Evolutionary conservation across 2,888 invertebrate species (phyloP).

Genomic region (Alcis repandata): DNA sequence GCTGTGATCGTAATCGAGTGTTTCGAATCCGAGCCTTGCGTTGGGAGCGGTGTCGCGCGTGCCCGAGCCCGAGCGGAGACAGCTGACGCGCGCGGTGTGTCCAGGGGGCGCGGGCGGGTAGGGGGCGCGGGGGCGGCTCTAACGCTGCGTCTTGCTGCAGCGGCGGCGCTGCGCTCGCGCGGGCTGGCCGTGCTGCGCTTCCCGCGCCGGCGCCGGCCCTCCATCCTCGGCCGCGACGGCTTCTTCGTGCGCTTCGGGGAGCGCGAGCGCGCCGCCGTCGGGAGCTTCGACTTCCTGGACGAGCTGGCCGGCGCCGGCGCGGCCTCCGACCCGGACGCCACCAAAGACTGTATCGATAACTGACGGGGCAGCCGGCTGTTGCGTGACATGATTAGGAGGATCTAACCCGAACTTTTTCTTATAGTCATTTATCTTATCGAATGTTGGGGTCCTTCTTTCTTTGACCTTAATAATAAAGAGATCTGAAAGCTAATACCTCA

Average conservation of each 20-base stretch:
- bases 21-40: too few species aligned
- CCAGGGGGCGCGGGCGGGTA: constrained; percentile 74
- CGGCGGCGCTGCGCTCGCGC: constrained; percentile 87
- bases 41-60: constrained; percentile 44
- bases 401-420: background rate
- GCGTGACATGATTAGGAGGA: background rate
- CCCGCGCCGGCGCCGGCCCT: constrained; percentile 86
- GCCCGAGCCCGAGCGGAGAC: constrained; percentile 46
- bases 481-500: too few species aligned
- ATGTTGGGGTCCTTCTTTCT: too few species aligned
- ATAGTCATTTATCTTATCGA: background rate
- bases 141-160: constrained; percentile 77
- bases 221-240: constrained; percentile 92
- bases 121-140: too few species aligned
- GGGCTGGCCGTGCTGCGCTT: constrained; percentile 85
- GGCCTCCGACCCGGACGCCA: constrained; percentile 74
- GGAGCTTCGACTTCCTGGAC: constrained; percentile 93
- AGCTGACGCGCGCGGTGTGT: constrained; percentile 69
- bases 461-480: too few species aligned
- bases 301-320: constrained; percentile 85
- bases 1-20: too few species aligned
- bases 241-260: constrained; percentile 93
- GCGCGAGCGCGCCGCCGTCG: constrained; percentile 91
- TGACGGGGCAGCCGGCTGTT: background rate
- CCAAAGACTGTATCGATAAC: constrained; percentile 74